Conservation (phyloP, 1,140 invertebrate genomes). For the Andricus grossulariae region DNA sequence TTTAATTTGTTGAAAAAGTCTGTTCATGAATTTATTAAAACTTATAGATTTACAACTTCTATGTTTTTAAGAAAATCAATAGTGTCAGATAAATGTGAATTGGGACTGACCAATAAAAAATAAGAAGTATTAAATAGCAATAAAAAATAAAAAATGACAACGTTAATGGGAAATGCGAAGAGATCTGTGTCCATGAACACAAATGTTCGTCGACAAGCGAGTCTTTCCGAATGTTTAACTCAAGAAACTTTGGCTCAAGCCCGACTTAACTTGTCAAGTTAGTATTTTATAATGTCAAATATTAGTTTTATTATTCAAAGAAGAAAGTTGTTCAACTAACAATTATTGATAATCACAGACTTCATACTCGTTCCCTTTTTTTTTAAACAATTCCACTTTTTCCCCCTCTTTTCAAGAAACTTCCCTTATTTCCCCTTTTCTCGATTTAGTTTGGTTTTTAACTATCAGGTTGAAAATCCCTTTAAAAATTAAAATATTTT, state of each 20-base stretch:
- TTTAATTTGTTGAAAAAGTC: neutral
- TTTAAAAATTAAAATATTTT: too few species aligned
- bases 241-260: conserved; percentile 69
- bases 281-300: conserved; percentile 48
- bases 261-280: conserved; percentile 70
- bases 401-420: too few species aligned
- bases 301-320: neutral
- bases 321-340: too few species aligned
- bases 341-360: too few species aligned
- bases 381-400: too few species aligned
- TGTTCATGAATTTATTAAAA: neutral
- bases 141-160: conserved; percentile 56
- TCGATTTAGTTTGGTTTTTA: too few species aligned
- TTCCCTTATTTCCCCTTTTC: too few species aligned
- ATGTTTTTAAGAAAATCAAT: too few species aligned
- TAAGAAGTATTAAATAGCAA: conserved; percentile 16
- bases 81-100: too few species aligned
- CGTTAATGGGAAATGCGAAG: conserved; percentile 61
- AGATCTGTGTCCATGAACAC: conserved; percentile 57
- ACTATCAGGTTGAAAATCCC: too few species aligned
- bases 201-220: conserved; percentile 58
- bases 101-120: neutral
- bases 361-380: too few species aligned
- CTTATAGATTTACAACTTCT: neutral
- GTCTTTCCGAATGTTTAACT: conserved; percentile 68